Conservation (phyloP, 2,797 vertebrate genomes). For the Monodelphis domestica region DNA sequence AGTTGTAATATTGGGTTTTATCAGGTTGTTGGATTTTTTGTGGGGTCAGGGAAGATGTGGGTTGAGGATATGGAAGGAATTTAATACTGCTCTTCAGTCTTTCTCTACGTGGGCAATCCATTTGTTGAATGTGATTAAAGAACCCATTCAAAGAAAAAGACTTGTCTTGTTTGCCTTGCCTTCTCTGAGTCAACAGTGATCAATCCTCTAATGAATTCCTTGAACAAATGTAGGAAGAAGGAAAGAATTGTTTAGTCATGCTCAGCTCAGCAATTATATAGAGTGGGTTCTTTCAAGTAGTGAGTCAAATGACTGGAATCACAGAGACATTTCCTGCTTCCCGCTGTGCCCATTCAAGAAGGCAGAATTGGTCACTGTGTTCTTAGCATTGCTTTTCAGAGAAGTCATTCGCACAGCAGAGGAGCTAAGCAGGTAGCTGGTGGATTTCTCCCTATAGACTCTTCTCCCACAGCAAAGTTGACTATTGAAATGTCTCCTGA, state of each 20-base stretch:
- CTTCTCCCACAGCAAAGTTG: conserved; percentile 89
- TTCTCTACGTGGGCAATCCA: conserved; percentile 40
- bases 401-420: conserved; percentile 94
- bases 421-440: conserved; percentile 91
- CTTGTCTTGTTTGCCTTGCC: conserved; percentile 30
- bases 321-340: conserved; percentile 90
- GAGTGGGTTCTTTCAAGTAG: conserved; percentile 16
- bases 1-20: conserved; percentile 41
- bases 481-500: conserved; percentile 89
- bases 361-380: conserved; percentile 79
- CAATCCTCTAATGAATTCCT: conserved; percentile 29
- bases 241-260: conserved; percentile 31
- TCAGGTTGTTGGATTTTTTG: neutral
- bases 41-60: neutral
- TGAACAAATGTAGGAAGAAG: conserved; percentile 18
- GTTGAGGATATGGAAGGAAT: neutral
- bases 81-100: conserved; percentile 1
- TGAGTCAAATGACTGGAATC: conserved; percentile 67
- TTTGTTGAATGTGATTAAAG: conserved; percentile 23
- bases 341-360: conserved; percentile 86
- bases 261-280: neutral
- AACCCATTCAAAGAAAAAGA: conserved; percentile 36
- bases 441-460: conserved; percentile 84
- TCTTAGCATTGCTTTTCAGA: conserved; percentile 90
- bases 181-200: conserved; percentile 49